A percentile compares a stretch with the other conserved stretches of the same genome.
Evolutionary conservation across 64 coral and sea anemone species (phyloP).

Genomic region (Stichodactyla helianthus): DNA sequence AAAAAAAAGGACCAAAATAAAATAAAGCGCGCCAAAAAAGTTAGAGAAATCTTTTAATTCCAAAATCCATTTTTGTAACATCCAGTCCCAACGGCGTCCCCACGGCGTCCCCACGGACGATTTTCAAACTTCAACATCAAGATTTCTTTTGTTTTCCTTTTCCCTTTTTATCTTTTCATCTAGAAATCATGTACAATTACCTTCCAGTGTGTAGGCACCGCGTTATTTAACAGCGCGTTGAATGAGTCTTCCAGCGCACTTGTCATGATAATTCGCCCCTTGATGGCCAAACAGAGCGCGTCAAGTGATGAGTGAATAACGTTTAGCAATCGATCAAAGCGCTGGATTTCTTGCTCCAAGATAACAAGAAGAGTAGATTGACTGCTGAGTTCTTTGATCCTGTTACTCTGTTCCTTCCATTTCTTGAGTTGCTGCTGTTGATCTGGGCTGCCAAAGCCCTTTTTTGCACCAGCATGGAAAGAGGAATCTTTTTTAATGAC

Average conservation of each 20-base stretch:
- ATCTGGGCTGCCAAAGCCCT: slow-evolving; percentile 37
- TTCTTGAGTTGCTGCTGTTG: slow-evolving; percentile 20
- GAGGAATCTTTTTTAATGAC: background rate
- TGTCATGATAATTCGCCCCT: slow-evolving; percentile 81
- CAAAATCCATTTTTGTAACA: too few species aligned
- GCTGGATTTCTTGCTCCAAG: slow-evolving; percentile 66
- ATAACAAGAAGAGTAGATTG: slow-evolving; percentile 58
- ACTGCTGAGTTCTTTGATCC: background rate
- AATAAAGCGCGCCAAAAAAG: too few species aligned
- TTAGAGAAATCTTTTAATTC: too few species aligned
- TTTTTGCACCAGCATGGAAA: background rate
- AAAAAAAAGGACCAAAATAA: background rate
- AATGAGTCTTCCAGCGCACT: slow-evolving; percentile 73
- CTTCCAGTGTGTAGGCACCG: slow-evolving; percentile 85
- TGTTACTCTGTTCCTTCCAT: background rate
- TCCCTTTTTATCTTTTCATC: too few species aligned
- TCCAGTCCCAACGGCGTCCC: too few species aligned
- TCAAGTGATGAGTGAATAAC: slow-evolving; percentile 70
- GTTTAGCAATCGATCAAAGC: slow-evolving; percentile 75
- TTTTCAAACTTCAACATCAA: too few species aligned
- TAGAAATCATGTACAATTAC: slow-evolving; percentile 2
- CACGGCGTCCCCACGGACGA: too few species aligned
- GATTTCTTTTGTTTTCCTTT: too few species aligned
- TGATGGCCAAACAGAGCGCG: slow-evolving; percentile 57
- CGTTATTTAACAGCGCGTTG: slow-evolving; percentile 71